Evolutionary conservation across 2,797 vertebrate genomes (phyloP).

Genomic region (Malurus leucopterus): DNA sequence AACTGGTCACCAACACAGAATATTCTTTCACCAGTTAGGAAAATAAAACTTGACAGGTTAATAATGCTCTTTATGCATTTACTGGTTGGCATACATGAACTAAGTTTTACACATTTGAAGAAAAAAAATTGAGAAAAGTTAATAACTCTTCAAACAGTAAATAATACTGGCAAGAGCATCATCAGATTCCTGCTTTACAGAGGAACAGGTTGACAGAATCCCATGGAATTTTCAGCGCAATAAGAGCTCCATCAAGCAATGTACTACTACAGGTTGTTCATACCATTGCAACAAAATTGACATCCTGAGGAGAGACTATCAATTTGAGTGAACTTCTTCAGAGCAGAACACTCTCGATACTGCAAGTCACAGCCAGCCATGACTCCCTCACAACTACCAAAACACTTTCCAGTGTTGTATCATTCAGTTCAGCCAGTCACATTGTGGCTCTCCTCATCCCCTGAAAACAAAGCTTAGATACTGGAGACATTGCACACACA

Average conservation of each 20-base stretch:
- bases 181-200: neutral
- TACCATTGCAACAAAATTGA: neutral
- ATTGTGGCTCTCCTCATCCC: rapidly evolving
- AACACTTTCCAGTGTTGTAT: neutral
- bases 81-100: neutral
- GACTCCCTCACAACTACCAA: neutral
- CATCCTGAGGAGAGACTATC: neutral
- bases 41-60: neutral
- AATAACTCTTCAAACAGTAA: neutral
- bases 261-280: neutral
- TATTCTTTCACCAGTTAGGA: neutral
- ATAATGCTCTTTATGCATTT: neutral
- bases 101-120: neutral
- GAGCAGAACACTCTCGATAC: neutral
- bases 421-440: neutral
- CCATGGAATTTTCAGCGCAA: rapidly evolving
- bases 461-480: neutral
- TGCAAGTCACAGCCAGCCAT: neutral
- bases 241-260: neutral
- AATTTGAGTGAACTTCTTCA: neutral
- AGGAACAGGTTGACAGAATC: neutral
- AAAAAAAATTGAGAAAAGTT: neutral
- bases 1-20: neutral
- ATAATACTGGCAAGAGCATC: neutral
- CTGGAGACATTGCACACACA: neutral